A percentile compares a stretch with the other conserved stretches of the same genome.
Evolutionary conservation across 2,888 invertebrate species (phyloP).

Genomic region (Aricia artaxerxes): DNA sequence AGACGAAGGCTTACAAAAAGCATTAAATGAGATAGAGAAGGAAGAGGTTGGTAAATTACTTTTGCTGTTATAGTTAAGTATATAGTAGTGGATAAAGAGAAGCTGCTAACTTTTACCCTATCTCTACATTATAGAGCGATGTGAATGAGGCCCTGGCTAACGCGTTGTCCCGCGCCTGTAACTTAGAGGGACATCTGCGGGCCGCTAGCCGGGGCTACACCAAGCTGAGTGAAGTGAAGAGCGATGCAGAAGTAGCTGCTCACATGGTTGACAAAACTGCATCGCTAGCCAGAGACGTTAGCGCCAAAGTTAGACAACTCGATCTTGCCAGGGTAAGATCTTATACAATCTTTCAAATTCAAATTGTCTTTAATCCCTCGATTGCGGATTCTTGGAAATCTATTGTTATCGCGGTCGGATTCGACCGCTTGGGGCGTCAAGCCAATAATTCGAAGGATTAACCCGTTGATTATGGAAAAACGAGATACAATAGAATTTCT

Average conservation of each 20-base stretch:
- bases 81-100: background rate
- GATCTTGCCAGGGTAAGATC: constrained; percentile 91
- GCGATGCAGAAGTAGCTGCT: constrained; percentile 89
- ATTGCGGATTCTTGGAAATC: too few relatives aligned
- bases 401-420: too few relatives aligned
- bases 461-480: too few relatives aligned
- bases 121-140: constrained; percentile 76
- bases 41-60: constrained; percentile 71
- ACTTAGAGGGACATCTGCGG: constrained; percentile 89
- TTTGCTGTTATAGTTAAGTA: background rate
- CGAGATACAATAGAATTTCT: too few relatives aligned
- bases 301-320: constrained; percentile 95
- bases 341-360: too few relatives aligned
- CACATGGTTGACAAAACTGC: constrained; percentile 94
- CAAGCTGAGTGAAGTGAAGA: constrained; percentile 87
- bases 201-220: constrained; percentile 90
- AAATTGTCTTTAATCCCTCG: too few relatives aligned
- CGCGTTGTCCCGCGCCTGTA: constrained; percentile 86
- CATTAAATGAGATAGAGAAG: constrained; percentile 78
- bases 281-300: constrained; percentile 94
- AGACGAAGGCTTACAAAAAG: constrained; percentile 79
- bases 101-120: background rate
- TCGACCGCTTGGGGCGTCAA: too few relatives aligned
- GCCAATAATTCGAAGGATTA: too few relatives aligned
- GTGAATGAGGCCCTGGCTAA: constrained; percentile 86